Base-by-base conservation (phyloP, 2,888 invertebrate species). In the Neocrepidodera transversa region DNA sequence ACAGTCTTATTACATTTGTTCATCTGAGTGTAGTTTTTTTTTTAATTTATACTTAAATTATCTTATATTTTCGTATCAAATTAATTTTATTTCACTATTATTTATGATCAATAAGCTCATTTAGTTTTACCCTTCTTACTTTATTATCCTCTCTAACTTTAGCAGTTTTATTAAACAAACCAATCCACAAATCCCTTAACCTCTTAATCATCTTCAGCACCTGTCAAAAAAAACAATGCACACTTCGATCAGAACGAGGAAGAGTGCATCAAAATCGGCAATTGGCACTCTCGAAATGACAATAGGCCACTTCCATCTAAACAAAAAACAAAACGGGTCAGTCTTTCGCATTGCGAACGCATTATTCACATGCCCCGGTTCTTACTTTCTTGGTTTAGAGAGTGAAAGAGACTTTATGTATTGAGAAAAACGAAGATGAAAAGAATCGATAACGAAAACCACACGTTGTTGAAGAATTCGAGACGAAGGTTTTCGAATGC, bases 341-440 rank as follows among this genome's bases (percentile, higher is more conserved):
- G n/a, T n/a, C 23, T 8, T 7, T 17, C 17, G 38, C 38, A 38
- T 17, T 38, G 14, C 17, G 20, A 14, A 1, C 4, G 11, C 4
- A 18, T 49, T 18, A 36, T 49, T 49, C 36, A 35, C 20, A 14
- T 17, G 14, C 30, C n/a, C n/a, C n/a, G n/a, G n/a, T n/a, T n/a
- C 8, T 3, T 23, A 23, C 11, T 4, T 13, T 32, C 13, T n/a
- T 18, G 35, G 16, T 8, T 36, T 36, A 2, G 16, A 49, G 13
- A 35, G 35, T 13, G 49, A 49, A 49, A 49, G n/a, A 47, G 16
- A 16, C 17, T 43, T n/a, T 47, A 30, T 47, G 47, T 26, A n/a
- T n/a, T n/a, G n/a, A n/a, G n/a, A 16, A 47, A 45, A 47, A 28
- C 16, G 30, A 14, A 17, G 10, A 32, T n/a, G 13, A 35, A n/a